These are phyloP conservation scores for Montipora capricornis DNA, from an alignment of 64 coral and sea anemone species.

Conservation along the genomic window DNA sequence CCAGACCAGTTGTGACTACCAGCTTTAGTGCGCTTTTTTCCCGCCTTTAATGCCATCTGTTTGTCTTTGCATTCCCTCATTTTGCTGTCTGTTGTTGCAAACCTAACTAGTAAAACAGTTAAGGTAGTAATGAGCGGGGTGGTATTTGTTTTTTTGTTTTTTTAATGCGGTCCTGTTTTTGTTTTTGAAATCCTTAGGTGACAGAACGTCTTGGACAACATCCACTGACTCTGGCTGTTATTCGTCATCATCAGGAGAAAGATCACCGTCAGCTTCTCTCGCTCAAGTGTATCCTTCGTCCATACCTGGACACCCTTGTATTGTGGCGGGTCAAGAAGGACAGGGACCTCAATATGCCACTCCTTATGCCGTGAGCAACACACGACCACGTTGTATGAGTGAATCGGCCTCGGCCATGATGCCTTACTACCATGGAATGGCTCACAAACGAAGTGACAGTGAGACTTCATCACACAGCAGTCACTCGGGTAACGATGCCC, in stretches of 20 bases:
- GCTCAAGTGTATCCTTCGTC: conserved; percentile 74
- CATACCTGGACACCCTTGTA: conserved; percentile 57
- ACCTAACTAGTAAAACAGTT: no score
- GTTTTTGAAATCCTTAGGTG: neutral
- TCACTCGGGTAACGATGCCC: conserved; percentile 66
- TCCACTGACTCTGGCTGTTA: conserved; percentile 80
- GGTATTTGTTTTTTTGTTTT: no score
- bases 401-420: conserved; percentile 62
- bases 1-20: no score
- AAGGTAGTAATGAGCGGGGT: no score
- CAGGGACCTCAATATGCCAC: conserved; percentile 81
- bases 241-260: conserved; percentile 78
- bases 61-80: neutral
- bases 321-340: neutral
- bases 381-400: conserved; percentile 76
- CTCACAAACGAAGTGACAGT: conserved; percentile 76
- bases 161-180: neutral
- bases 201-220: conserved; percentile 89
- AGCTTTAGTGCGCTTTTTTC: no score
- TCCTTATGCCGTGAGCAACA: conserved; percentile 67
- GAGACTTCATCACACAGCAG: conserved; percentile 90
- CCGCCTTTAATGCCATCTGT: no score
- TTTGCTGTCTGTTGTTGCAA: neutral
- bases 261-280: conserved; percentile 68
- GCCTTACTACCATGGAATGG: conserved; percentile 12